Evolutionary conservation across 2,113 vertebrate genomes (phyloP), one percentile per base, ranked within the genome.

Genomic region (Lophochroa leadbeateri): DNA sequence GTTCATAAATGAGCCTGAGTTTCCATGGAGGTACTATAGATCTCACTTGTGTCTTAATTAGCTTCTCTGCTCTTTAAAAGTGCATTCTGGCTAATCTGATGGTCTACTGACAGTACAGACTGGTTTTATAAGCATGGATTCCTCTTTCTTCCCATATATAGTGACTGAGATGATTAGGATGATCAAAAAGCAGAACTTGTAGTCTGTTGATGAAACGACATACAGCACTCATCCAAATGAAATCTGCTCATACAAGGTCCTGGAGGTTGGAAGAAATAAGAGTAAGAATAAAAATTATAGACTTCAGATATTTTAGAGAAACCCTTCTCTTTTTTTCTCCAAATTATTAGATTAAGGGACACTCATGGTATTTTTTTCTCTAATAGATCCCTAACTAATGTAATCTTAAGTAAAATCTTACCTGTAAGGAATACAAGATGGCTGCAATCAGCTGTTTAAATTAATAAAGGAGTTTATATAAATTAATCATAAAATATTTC

Each of bases 1-100:
- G 91, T 37, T 96, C 77, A 81, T 86, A 96, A 96, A 95, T 63
- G 91, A 96, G 77, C n/a, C 24, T 89, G 86, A 92, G 91, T 96
- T 96, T 96, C 94, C 96, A 94, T 94, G 86, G 96, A 94, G 65
- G 95, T 94, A 89, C 57, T 95, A 93, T 79, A 95, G 94, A 93
- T 95, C 61, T 87, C 88, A 74, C 37, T 71, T 72, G 86, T 60
- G 47, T 69, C 77, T 96, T 96, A 96, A 96, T 96, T 92, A 94
- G 55, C 46, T 86, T 25, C 53, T 81, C 92, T 94, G 69, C 44
- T 91, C 52, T 72, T 80, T 79, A 79, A 89, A 92, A 93, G 80
- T 76, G 47, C 23, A 87, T 93, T 91, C 80, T 69, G 70, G 41
- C 9, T 93, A 84, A 86, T 88, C 65, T 70, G 74, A 80, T 65